These are phyloP conservation scores for Tetrao urogallus DNA, from an alignment of 2,113 vertebrate genomes.

Conservation along the genomic window DNA sequence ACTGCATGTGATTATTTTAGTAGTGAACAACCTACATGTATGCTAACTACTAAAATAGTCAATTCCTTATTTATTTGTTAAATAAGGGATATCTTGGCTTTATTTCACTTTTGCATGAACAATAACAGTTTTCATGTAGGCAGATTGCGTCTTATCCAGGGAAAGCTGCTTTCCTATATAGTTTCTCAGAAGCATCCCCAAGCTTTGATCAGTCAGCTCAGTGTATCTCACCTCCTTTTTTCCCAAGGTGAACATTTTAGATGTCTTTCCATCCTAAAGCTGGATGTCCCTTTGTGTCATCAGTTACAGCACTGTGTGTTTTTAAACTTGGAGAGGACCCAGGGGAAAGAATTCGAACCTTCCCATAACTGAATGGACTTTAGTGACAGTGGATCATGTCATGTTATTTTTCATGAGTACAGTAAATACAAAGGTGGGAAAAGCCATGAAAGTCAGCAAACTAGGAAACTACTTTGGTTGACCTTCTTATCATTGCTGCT, in stretches of 20 bases:
- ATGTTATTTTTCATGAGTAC: neutral
- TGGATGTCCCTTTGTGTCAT: neutral
- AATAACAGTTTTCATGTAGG: neutral
- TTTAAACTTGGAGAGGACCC: neutral
- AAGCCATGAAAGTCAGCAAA: neutral
- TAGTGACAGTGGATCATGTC: neutral
- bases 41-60: neutral
- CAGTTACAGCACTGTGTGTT: neutral
- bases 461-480: neutral
- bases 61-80: neutral
- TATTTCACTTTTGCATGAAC: neutral
- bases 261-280: neutral
- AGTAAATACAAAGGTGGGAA: neutral
- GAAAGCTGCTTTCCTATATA: neutral
- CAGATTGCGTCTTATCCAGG: neutral
- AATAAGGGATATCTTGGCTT: neutral
- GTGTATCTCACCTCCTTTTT: neutral
- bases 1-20: neutral
- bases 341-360: neutral
- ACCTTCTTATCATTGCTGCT: neutral
- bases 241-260: neutral
- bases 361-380: neutral
- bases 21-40: fast-evolving
- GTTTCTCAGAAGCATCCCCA: neutral
- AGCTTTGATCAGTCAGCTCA: neutral